Conservation (phyloP, 2,888 invertebrate species). For the Drosophila affinis region DNA sequence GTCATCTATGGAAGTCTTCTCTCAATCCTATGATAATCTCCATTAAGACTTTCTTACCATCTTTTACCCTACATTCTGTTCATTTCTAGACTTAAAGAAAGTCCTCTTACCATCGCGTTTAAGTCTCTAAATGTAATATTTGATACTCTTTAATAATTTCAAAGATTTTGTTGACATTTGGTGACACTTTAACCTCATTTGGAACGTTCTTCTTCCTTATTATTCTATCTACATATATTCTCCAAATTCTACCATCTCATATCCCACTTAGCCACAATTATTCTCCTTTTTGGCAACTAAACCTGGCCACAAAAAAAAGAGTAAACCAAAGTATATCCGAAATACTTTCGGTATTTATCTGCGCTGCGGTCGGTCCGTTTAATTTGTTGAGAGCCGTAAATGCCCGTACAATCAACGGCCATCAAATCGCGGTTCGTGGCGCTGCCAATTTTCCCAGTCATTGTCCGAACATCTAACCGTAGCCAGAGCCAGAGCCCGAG, state of each 20-base stretch:
- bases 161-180: no score
- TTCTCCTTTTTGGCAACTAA: slow-evolving; percentile 17
- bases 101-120: neutral
- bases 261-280: slow-evolving; percentile 7
- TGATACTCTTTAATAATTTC: no score
- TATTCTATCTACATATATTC: neutral
- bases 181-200: neutral
- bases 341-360: slow-evolving; percentile 26
- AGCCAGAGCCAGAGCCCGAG: slow-evolving; percentile 20
- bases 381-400: slow-evolving; percentile 62
- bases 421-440: slow-evolving; percentile 52
- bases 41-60: neutral
- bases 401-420: slow-evolving; percentile 40
- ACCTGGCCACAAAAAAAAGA: slow-evolving; percentile 12
- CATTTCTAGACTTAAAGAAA: no score
- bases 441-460: slow-evolving; percentile 57
- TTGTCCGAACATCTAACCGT: slow-evolving; percentile 29
- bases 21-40: neutral
- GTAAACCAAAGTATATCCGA: slow-evolving; percentile 6
- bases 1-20: no score
- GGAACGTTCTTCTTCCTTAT: neutral
- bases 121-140: neutral
- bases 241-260: neutral
- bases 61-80: neutral
- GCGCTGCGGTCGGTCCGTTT: slow-evolving; percentile 26